Percentiles rank a stretch among this genome's conserved stretches.
phyloP scores from a whole-genome alignment of 1,140 invertebrate species.

The Notospermus geniculatus region DNA sequence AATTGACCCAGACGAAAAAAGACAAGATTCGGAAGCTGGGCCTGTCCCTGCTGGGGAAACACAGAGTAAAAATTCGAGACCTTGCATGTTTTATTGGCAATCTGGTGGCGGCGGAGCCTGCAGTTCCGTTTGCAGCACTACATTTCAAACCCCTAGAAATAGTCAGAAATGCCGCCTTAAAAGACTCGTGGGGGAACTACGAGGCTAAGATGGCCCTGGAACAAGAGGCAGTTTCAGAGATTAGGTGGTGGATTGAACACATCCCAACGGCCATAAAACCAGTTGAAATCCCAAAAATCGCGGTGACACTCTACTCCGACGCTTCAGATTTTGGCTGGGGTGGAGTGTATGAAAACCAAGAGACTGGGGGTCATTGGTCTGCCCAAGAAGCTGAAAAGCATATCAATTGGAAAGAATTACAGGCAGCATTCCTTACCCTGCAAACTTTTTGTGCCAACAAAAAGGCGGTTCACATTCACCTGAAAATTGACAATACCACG shows the following conservation, averaged over 20 bases:
- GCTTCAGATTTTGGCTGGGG: slow-evolving; percentile 9
- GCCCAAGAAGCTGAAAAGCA: background rate
- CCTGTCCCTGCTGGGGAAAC: no score
- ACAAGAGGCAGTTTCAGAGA: background rate
- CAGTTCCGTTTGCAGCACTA: background rate
- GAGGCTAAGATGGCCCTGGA: background rate
- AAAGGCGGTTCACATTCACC: slow-evolving; percentile 10
- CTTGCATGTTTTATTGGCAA: background rate
- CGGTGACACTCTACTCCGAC: background rate
- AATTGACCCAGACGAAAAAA: background rate
- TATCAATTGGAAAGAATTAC: slow-evolving; percentile 18
- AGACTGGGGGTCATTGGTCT: slow-evolving; percentile 11
- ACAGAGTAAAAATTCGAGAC: background rate
- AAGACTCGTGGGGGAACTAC: background rate
- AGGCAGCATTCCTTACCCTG: slow-evolving; percentile 14
- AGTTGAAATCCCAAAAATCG: background rate
- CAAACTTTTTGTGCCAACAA: background rate
- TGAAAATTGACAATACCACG: slow-evolving; percentile 16
- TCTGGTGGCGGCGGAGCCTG: background rate
- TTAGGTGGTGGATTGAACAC: background rate
- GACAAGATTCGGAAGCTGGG: background rate
- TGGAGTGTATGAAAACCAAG: background rate
- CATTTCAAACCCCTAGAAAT: background rate
- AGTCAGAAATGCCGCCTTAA: background rate
- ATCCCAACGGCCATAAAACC: background rate